Evolutionary conservation across 1,140 invertebrate genomes (phyloP).

Genomic region (Mercenaria mercenaria): DNA sequence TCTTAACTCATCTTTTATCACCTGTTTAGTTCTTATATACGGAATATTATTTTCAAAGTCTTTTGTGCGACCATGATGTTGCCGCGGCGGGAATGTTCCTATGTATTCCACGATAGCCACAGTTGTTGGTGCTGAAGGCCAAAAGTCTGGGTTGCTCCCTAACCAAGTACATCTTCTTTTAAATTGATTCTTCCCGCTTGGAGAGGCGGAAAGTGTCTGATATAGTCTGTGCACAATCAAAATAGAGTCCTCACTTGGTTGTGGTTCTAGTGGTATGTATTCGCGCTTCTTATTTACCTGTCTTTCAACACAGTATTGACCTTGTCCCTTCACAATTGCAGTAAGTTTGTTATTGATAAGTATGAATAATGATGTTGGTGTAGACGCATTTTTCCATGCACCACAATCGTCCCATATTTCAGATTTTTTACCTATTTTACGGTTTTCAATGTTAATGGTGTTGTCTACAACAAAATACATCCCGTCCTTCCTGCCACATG

Average conservation of each 20-base stretch:
- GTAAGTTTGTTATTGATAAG: not conserved
- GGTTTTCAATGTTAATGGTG: slow-evolving; percentile 50
- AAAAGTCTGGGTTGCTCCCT: not conserved
- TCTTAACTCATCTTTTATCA: not conserved
- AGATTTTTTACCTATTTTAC: not conserved
- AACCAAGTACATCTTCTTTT: not conserved
- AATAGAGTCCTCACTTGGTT: not conserved
- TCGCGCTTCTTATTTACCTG: not conserved
- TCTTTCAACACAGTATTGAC: not conserved
- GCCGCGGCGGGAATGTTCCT: no score
- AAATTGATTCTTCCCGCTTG: not conserved
- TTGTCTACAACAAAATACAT: slow-evolving; percentile 49
- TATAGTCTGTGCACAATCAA: not conserved
- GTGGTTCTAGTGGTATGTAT: not conserved
- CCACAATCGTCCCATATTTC: slow-evolving; percentile 59
- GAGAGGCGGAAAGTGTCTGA: not conserved
- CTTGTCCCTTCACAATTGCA: not conserved
- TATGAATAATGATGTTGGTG: not conserved
- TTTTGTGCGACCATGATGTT: slow-evolving; percentile 6
- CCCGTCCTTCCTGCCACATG: slow-evolving; percentile 26
- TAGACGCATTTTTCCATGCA: slow-evolving; percentile 26
- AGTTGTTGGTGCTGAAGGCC: not conserved
- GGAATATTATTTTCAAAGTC: not conserved
- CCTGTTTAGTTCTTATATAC: slow-evolving; percentile 25
- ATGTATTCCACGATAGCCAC: not conserved